Percentiles rank a stretch among this genome's conserved stretches.
Evolutionary conservation across 2,113 vertebrate genomes (phyloP).

Genomic region (Aegotheles bennettii): DNA sequence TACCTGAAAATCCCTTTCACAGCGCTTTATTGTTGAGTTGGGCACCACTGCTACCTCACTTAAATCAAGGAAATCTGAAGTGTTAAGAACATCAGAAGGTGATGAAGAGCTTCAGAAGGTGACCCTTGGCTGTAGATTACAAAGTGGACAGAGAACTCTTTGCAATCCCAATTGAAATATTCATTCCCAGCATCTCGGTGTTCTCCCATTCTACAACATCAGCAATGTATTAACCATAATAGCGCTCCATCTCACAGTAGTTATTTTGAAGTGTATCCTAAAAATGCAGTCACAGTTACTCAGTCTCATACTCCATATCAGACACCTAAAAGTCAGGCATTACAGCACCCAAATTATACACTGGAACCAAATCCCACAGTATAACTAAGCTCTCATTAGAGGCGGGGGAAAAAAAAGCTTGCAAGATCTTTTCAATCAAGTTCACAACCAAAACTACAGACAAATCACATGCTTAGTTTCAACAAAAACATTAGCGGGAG

Average conservation of each 20-base stretch:
- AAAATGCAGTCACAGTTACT: not conserved
- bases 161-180: not conserved
- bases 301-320: not conserved
- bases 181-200: not conserved
- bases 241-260: not conserved
- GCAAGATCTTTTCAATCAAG: not conserved
- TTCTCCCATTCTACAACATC: not conserved
- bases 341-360: not conserved
- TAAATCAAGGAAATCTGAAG: not conserved
- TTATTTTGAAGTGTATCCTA: not conserved
- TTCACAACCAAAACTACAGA: not conserved
- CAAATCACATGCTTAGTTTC: slow-evolving; percentile 9
- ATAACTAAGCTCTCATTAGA: not conserved
- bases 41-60: not conserved
- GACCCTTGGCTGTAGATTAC: not conserved
- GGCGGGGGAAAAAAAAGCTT: not conserved
- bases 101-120: not conserved
- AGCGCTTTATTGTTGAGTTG: not conserved
- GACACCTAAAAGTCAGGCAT: not conserved
- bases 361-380: not conserved
- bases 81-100: not conserved
- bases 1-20: not conserved
- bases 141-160: not conserved
- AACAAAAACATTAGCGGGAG: slow-evolving; percentile 33
- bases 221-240: not conserved